Evolutionary conservation across 2,113 vertebrate species (phyloP), one percentile per base, ranked within the genome.

Genomic region (Toxostoma redivivum): DNA sequence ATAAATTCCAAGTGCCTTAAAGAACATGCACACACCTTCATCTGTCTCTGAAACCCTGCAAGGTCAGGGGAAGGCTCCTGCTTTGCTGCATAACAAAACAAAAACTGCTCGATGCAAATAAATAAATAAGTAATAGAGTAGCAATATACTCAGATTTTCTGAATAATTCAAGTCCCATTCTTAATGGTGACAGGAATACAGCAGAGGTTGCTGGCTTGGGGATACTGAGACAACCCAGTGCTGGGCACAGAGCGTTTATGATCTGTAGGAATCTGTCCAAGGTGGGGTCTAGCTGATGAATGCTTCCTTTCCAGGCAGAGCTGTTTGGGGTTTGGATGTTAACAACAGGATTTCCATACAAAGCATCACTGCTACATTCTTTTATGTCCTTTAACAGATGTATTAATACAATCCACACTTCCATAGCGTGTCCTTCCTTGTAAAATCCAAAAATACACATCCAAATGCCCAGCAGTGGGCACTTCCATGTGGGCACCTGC

Each of bases 1-100:
- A 95, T 92, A 94, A 92, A 97, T 94, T 93, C 82, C 88, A 42
- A 92, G 85, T 94, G 86, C 92, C 94, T 93, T 86, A 64, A 87
- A 83, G 92, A 78, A 62, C 87, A 94, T 1, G 1, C 90, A 94
- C 2, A 0, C 6, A 8, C 95, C 86, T 90, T 86, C 94, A 96
- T 94, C 94, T 66, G 13, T 94, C 88, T 95, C 84, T n/a, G 23
- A 67, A 90, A 67, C 74, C 86, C 93, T 88, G 67, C 72, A 91
- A 94, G 95, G 85, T 95, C 69, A 79, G 76, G 60, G 40, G 33
- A 90, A 81, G 87, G 84, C 93, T 80, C 60, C 40, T 48, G 64
- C 78, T 90, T 87, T 69, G 81, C 78, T 83, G 61, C 28, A 15
- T 74, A 80, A 15, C 92, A 80, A 92, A 94, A 47, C 82, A 82